These are phyloP conservation scores for Lordiphosa fenestrarum DNA, from an alignment of 2,888 invertebrate genomes.

Conservation along the genomic window DNA sequence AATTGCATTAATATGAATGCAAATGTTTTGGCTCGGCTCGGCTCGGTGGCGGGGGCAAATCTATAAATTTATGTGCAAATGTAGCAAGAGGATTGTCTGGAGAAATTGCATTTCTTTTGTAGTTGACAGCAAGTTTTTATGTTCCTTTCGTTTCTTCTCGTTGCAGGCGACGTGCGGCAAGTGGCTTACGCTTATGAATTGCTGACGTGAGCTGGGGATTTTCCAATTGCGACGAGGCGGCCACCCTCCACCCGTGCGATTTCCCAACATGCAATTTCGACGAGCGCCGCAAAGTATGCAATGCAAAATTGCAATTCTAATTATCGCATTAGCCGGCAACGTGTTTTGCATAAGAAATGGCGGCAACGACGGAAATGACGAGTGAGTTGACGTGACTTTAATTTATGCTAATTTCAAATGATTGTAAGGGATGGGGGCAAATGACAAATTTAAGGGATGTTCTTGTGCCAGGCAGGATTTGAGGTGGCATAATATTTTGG, in stretches of 20 bases:
- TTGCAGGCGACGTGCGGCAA: conserved; percentile 59
- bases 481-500: no score
- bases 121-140: conserved; percentile 68
- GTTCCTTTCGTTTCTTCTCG: conserved; percentile 29
- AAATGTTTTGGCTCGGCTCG: conserved; percentile 44
- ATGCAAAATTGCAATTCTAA: conserved; percentile 79
- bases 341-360: conserved; percentile 79
- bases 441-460: not conserved
- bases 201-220: conserved; percentile 64
- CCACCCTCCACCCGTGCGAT: not conserved
- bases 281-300: conserved; percentile 72
- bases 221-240: conserved; percentile 39
- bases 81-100: conserved; percentile 51
- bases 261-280: conserved; percentile 48
- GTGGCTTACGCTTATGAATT: conserved; percentile 74
- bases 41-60: conserved; percentile 37
- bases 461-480: no score
- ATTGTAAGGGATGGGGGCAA: not conserved
- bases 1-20: conserved; percentile 73
- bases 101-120: conserved; percentile 57
- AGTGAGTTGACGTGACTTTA: conserved; percentile 63
- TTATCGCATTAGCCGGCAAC: conserved; percentile 78
- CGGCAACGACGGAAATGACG: conserved; percentile 50
- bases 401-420: conserved; percentile 61
- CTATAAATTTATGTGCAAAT: conserved; percentile 72